Base-by-base conservation (phyloP, 2,113 vertebrate species). In the Pachyramphus minor region DNA sequence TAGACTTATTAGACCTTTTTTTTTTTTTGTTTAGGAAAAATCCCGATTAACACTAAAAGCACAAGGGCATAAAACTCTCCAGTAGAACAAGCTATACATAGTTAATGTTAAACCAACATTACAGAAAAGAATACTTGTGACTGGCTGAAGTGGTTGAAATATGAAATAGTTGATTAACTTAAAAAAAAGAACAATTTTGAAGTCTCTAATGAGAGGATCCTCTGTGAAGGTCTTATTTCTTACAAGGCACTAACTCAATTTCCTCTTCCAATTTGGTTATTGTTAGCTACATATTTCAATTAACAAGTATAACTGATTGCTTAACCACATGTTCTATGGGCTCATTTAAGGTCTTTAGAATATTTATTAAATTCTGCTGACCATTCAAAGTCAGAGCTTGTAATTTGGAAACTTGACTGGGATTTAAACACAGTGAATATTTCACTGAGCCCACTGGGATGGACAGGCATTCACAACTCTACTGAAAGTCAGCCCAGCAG, bases 181-280 rank as follows among this genome's bases (percentile, higher is more conserved):
- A 37, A 87, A 52, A 42, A 90, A 90, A 95, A 77, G 6, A 78
- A 47, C 30, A 20, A 31, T 93, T 84, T 74, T 77, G 17, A 81
- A 71, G 14, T 59, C 37, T 28, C 39, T 85, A 90, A 96, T 41
- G 22, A 89, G 15, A 91, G 28, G 25, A 45, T 77, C 49, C 31
- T 82, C 59, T 55, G 58, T 28, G 39, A 89, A 63, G 49, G 24
- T 90, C 60, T 87, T 85, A 35, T 92, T 95, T 92, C 72, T 95
- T 84, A 67, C 27, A 71, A 50, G 39, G 44, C 64, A 81, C 11
- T 84, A 93, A 93, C 52, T 84, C 76, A 71, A 89, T 95, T 93
- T 95, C 83, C 80, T 92, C 73, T 89, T 78, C 79, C 55, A 37
- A 62, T 95, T 90, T 73, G 30, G 68, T 90, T 96, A 90, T 84